Conservation (phyloP, 35 echinoderm and acorn worm species). For the Strongylocentrotus purpuratus region DNA sequence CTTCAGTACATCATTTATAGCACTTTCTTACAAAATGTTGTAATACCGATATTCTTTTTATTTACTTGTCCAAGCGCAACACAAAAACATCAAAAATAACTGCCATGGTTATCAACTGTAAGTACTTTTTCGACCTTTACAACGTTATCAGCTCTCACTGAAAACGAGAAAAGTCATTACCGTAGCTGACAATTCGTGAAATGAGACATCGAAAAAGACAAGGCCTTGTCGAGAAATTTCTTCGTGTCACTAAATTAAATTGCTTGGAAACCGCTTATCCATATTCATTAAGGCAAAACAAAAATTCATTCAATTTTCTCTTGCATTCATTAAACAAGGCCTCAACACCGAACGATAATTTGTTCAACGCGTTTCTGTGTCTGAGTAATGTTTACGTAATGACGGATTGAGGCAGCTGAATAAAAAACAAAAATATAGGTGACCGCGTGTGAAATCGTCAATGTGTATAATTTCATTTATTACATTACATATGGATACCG, state of each 20-base stretch:
- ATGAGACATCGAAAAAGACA: neutral
- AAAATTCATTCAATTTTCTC: constrained; percentile 19
- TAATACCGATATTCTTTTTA: no score
- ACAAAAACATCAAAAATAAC: no score
- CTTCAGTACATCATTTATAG: no score
- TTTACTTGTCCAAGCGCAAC: no score
- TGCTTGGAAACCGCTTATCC: neutral
- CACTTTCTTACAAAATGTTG: no score
- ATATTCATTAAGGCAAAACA: neutral
- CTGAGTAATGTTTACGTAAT: constrained; percentile 12
- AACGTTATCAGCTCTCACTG: neutral
- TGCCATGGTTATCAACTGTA: neutral
- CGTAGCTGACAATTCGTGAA: neutral
- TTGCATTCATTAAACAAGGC: neutral
- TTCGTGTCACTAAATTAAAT: constrained; percentile 4
- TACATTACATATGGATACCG: constrained; percentile 11
- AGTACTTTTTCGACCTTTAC: neutral
- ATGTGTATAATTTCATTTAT: constrained; percentile 20
- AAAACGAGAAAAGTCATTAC: neutral
- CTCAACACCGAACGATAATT: neutral
- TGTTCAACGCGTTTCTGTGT: neutral
- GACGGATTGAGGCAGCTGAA: neutral
- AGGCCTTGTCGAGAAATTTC: neutral
- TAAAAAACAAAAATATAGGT: neutral
- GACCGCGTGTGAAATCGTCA: neutral